A percentile compares a stretch with the other conserved stretches of the same genome.
These are phyloP conservation scores for Elysia chlorotica DNA, from an alignment of 1,140 invertebrate genomes.

Conservation along the genomic window DNA sequence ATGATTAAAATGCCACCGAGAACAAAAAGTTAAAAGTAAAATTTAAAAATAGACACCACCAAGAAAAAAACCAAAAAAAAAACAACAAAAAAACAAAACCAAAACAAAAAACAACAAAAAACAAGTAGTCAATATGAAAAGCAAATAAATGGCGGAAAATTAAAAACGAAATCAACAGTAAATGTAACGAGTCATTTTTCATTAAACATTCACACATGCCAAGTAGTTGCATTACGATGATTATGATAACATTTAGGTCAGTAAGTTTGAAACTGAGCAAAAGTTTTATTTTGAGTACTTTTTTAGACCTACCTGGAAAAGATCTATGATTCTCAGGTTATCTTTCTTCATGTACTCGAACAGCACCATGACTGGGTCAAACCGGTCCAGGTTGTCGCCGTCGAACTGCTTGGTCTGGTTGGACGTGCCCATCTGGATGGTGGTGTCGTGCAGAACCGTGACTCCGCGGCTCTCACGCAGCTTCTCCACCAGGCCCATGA, in stretches of 20 bases:
- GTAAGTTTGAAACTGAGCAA: too few species aligned
- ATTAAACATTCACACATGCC: too few species aligned
- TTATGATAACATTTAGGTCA: too few species aligned
- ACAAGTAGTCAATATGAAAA: neutral
- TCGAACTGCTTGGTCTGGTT: constrained; percentile 37
- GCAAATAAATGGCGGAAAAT: too few species aligned
- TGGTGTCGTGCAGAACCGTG: constrained; percentile 38
- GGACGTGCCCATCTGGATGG: constrained; percentile 34
- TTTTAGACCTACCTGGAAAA: constrained; percentile 34
- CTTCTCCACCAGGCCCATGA: constrained; percentile 31
- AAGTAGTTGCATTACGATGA: too few species aligned
- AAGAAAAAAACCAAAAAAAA: too few species aligned
- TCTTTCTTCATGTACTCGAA: constrained; percentile 53
- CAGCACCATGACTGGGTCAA: constrained; percentile 46
- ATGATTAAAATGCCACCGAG: neutral
- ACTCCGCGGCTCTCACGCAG: constrained; percentile 30
- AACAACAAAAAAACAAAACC: too few species aligned
- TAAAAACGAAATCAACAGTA: too few species aligned
- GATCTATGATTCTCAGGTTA: constrained; percentile 51
- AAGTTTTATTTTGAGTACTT: too few species aligned
- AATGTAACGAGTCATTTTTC: too few species aligned
- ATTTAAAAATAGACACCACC: too few species aligned
- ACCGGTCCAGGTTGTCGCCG: constrained; percentile 41
- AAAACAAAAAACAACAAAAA: too few species aligned
- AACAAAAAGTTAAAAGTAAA: neutral